phyloP scores from a whole-genome alignment of 2,888 invertebrate genomes.

The Nasonovia ribisnigri region DNA sequence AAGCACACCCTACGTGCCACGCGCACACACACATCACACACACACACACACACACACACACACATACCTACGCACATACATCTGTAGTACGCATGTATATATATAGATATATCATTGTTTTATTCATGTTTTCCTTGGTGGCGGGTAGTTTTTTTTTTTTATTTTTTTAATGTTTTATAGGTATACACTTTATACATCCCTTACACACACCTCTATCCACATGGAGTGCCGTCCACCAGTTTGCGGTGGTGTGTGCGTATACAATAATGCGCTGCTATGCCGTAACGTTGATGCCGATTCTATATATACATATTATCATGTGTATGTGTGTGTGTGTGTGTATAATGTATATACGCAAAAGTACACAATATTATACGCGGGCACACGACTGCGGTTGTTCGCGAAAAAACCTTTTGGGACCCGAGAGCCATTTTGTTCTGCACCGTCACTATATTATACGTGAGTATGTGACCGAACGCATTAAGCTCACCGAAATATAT shows the following conservation, averaged over 20 bases:
- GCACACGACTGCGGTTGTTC: neutral
- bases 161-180: neutral
- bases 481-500: slow-evolving; percentile 27
- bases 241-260: no score
- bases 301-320: neutral
- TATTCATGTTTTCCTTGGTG: slow-evolving; percentile 20
- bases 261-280: slow-evolving; percentile 1
- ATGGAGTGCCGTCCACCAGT: neutral
- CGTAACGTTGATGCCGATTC: slow-evolving; percentile 13
- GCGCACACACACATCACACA: neutral
- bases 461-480: slow-evolving; percentile 44
- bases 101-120: slow-evolving; percentile 40
- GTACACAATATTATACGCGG: neutral
- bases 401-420: slow-evolving; percentile 49
- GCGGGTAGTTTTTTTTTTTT: slow-evolving; percentile 34
- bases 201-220: neutral
- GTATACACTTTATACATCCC: neutral
- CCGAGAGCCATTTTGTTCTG: slow-evolving; percentile 8
- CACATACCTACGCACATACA: neutral
- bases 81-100: neutral
- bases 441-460: neutral
- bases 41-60: neutral
- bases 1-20: neutral
- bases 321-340: neutral
- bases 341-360: neutral